Conservation (phyloP, 2,113 vertebrate species). For the Takifugu flavidus region DNA sequence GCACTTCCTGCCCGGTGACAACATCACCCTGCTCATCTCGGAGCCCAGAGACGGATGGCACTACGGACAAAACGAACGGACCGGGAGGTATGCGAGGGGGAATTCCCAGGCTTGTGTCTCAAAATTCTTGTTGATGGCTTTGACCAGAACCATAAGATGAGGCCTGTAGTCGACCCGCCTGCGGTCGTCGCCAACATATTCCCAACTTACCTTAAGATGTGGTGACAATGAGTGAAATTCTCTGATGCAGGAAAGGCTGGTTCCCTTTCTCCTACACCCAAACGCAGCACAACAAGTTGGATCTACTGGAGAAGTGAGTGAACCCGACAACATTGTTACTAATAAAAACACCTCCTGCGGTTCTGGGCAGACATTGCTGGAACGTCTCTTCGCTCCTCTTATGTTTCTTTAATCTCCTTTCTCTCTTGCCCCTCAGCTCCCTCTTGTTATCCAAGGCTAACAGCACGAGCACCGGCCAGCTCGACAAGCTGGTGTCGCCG, state of each 20-base stretch:
- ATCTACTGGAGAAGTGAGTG: slow-evolving; percentile 68
- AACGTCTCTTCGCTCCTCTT: neutral
- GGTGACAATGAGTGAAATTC: neutral
- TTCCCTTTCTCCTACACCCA: slow-evolving; percentile 86
- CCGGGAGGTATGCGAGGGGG: slow-evolving; percentile 67
- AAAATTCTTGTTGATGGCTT: no score
- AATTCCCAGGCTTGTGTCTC: no score
- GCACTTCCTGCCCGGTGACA: slow-evolving; percentile 77
- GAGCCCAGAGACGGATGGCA: slow-evolving; percentile 84
- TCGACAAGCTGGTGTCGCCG: slow-evolving; percentile 72
- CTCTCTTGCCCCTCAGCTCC: slow-evolving; percentile 51
- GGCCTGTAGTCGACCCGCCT: neutral
- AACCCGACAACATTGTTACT: neutral
- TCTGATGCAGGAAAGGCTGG: slow-evolving; percentile 81
- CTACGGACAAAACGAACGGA: slow-evolving; percentile 81
- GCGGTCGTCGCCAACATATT: neutral
- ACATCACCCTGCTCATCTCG: slow-evolving; percentile 78
- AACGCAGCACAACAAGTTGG: slow-evolving; percentile 59
- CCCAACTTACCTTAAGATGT: neutral
- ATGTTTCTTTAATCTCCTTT: slow-evolving; percentile 7
- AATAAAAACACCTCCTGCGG: no score
- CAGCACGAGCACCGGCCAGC: slow-evolving; percentile 72
- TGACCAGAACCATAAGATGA: no score
- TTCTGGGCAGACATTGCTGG: no score
- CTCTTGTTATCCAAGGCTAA: slow-evolving; percentile 70